Evolutionary conservation across 2,113 vertebrate genomes (phyloP), one percentile per base, ranked within the genome.

Genomic region (Actinemys pallida): DNA sequence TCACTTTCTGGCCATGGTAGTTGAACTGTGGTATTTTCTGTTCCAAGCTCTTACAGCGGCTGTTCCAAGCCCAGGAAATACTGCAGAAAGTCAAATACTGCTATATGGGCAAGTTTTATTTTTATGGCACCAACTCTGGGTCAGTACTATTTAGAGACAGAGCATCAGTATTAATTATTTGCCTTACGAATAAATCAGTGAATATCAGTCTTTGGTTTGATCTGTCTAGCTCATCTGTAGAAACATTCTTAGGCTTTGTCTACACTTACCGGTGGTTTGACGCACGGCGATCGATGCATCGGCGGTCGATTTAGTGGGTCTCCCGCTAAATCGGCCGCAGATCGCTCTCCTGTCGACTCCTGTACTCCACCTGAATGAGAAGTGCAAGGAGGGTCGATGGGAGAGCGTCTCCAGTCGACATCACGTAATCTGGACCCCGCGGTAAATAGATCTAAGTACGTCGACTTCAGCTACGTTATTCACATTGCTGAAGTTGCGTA

Each of bases 91-190:
- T 16, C 45, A 16, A 62, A 19, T 29, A 62, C 11, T 39, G n/a
- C 45, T 17, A 62, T 7, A 29, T 35, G 59, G 25, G 59, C 29
- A 62, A 31, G 5, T 14, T 59, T 93, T 57, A 47, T 93, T 89
- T 83, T 53, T 54, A 57, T 17, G 76, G 62, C 69, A 31, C 53
- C 16, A 54, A 69, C 54, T 49, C 50, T 56, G 1, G 1, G 11
- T 86, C 88, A 85, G 11, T 31, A 54, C 83, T n/a, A 54, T 81
- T 76, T 50, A 84, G 35, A 52, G 59, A 22, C 29, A 69, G 86
- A 76, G 53, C 56, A 82, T 4, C 16, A n/a, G 47, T 92, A 76
- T 87, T 50, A 79, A 81, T 54, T 14, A 19, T 49, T 10, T 24
- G 80, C 25, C n/a, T 69, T 56, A 7, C 19, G 91, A 76, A 49